phyloP scores from a whole-genome alignment of 2,797 vertebrate genomes.

The Sebastiscus albofasciatus region DNA sequence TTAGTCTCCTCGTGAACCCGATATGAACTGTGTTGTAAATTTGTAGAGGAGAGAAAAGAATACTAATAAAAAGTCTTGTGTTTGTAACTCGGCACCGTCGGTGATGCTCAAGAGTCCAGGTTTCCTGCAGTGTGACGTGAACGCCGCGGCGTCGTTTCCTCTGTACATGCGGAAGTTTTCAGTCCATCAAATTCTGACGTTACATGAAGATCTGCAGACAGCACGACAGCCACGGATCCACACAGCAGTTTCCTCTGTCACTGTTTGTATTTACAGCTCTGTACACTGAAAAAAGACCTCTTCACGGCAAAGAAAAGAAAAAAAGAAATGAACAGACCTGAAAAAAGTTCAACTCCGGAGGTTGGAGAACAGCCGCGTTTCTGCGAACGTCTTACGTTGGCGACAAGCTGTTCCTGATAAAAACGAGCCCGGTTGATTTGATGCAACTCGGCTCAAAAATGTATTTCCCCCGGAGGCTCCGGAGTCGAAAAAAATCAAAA shows the following conservation, averaged over 20 bases:
- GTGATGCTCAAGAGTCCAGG: constrained; percentile 71
- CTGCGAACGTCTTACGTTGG: constrained; percentile 24
- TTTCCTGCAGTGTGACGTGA: constrained; percentile 59
- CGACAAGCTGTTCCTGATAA: constrained; percentile 34
- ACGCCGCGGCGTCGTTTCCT: constrained; percentile 23
- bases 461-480: constrained; percentile 52
- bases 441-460: constrained; percentile 46
- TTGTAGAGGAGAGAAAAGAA: constrained; percentile 26
- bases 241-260: constrained; percentile 50
- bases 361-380: constrained; percentile 33
- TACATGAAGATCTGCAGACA: constrained; percentile 42
- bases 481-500: constrained; percentile 35
- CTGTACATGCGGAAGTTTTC: constrained; percentile 45
- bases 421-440: constrained; percentile 45
- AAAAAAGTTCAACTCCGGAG: constrained; percentile 23
- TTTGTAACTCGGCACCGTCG: constrained; percentile 66
- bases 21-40: constrained; percentile 5
- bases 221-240: constrained; percentile 40
- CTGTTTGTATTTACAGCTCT: constrained; percentile 83
- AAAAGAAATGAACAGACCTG: not conserved
- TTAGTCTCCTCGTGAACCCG: not conserved
- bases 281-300: constrained; percentile 72
- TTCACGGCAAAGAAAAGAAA: constrained; percentile 10
- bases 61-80: constrained; percentile 44
- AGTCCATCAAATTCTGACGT: constrained; percentile 24